A percentile compares a stretch with the other conserved stretches of the same genome.
Evolutionary conservation across 2,797 vertebrate species (phyloP).

Genomic region (Macrochelys suwanniensis): DNA sequence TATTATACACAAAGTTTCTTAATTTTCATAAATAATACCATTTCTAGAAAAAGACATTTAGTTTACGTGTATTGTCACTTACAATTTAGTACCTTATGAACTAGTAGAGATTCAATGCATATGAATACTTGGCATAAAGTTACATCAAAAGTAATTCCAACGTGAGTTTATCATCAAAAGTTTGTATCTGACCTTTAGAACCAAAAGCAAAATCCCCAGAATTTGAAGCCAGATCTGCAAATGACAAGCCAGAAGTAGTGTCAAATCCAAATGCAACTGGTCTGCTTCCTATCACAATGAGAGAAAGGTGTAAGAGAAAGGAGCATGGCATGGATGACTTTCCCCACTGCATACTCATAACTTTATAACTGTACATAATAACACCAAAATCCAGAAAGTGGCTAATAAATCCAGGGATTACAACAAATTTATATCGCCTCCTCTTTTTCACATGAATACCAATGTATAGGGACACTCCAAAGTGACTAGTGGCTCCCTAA

Average conservation of each 20-base stretch:
- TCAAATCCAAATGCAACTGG: constrained; percentile 83
- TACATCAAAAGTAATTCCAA: neutral
- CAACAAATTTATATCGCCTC: neutral
- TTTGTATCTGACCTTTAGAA: constrained; percentile 83
- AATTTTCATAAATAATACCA: neutral
- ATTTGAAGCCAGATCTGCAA: constrained; percentile 92
- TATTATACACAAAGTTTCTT: neutral
- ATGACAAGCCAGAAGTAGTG: constrained; percentile 83
- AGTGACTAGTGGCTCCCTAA: neutral
- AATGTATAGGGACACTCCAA: neutral
- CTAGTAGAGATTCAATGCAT: neutral
- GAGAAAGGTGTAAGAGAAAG: constrained; percentile 1
- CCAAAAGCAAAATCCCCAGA: constrained; percentile 92
- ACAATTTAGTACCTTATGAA: neutral
- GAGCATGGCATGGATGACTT: neutral
- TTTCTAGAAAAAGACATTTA: neutral
- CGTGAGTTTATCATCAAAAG: neutral
- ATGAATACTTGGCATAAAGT: neutral
- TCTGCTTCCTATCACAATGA: constrained; percentile 73
- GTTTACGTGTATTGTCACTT: neutral
- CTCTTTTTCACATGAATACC: neutral
- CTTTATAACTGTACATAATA: neutral
- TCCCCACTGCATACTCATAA: constrained; percentile 12
- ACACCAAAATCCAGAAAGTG: neutral
- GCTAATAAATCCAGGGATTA: neutral